A percentile compares a stretch with the other conserved stretches of the same genome.
Conservation (phyloP, 2,888 invertebrate species). For the Cryptus viduatorius region DNA sequence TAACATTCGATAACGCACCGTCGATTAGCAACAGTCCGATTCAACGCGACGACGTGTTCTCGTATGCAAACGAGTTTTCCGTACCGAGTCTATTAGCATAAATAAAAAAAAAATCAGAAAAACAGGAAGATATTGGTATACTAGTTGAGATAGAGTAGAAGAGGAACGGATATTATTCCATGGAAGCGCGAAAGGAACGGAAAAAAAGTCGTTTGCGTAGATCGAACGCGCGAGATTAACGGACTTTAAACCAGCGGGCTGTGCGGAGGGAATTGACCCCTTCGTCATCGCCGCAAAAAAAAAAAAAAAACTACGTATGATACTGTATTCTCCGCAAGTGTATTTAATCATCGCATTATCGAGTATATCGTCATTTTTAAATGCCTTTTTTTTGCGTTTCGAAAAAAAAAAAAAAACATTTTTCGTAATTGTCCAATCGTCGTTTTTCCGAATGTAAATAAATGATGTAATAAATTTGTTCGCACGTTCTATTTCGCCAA, state of each 20-base stretch:
- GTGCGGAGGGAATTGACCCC: constrained; percentile 13
- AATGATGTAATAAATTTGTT: background rate
- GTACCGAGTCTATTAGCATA: constrained; percentile 26
- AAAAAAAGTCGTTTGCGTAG: constrained; percentile 39
- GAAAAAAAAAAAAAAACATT: no score
- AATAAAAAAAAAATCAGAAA: background rate
- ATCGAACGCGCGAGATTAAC: constrained; percentile 59
- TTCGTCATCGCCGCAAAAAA: background rate
- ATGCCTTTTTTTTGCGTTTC: background rate
- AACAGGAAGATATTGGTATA: background rate
- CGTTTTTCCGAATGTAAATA: background rate
- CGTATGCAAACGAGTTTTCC: constrained; percentile 48
- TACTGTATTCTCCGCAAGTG: background rate
- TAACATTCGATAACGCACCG: constrained; percentile 44
- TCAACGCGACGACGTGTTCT: constrained; percentile 13
- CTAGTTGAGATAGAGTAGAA: background rate
- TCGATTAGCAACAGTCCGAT: constrained; percentile 27
- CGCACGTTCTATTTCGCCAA: background rate
- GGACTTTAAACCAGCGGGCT: constrained; percentile 30
- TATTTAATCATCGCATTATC: background rate
- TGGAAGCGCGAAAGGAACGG: background rate
- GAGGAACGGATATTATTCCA: constrained; percentile 9
- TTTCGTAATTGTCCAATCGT: background rate
- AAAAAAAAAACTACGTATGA: background rate
- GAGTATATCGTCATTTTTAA: background rate